phyloP scores from a whole-genome alignment of 2,888 invertebrate species.

The Pollenia amentaria region DNA sequence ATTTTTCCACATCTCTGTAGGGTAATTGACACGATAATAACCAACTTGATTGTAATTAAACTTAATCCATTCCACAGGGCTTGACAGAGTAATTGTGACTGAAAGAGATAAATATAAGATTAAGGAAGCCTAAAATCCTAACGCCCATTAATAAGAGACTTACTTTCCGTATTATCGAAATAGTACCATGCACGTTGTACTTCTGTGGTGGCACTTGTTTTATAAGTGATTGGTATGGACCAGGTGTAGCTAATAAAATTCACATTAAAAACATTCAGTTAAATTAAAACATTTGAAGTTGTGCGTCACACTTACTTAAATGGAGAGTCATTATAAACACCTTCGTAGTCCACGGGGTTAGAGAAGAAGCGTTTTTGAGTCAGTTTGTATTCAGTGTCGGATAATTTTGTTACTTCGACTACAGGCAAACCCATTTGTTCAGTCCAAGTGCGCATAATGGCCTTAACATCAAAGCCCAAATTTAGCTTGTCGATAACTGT shows the following conservation, averaged over 20 bases:
- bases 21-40: constrained; percentile 95
- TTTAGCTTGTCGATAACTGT: constrained; percentile 86
- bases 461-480: constrained; percentile 85
- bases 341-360: constrained; percentile 87
- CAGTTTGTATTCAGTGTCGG: constrained; percentile 87
- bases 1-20: constrained; percentile 87
- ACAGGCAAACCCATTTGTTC: constrained; percentile 95
- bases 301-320: constrained; percentile 84
- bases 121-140: constrained; percentile 17
- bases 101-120: constrained; percentile 34
- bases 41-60: constrained; percentile 95
- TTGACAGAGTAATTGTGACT: constrained; percentile 85
- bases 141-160: constrained; percentile 67
- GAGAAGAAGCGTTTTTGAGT: constrained; percentile 91
- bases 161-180: constrained; percentile 80
- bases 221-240: constrained; percentile 93
- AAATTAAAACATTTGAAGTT: constrained; percentile 16
- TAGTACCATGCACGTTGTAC: constrained; percentile 84
- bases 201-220: constrained; percentile 85
- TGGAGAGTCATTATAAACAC: constrained; percentile 85
- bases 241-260: constrained; percentile 89
- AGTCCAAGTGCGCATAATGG: constrained; percentile 95
- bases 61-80: constrained; percentile 89
- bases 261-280: constrained; percentile 27
- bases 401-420: constrained; percentile 86